A percentile compares a stretch with the other conserved stretches of the same genome.
phyloP scores from a whole-genome alignment of 2,797 vertebrate genomes.

The Eurystomus glaucurus region DNA sequence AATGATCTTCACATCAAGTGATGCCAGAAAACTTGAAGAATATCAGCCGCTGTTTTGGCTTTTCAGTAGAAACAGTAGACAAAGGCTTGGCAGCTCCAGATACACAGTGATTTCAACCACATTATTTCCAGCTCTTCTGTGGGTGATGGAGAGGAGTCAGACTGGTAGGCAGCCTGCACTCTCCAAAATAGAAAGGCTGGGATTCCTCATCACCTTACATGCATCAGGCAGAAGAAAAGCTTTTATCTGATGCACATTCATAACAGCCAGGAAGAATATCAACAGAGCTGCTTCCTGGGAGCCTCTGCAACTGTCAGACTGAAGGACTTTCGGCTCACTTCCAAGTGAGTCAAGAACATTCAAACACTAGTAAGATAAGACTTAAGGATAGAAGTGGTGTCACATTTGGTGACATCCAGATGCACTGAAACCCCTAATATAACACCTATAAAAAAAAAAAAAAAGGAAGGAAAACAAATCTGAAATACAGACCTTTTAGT shows the following conservation, averaged over 20 bases:
- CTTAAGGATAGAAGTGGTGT: background rate
- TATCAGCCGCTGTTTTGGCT: background rate
- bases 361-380: accelerated
- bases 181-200: background rate
- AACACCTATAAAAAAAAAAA: background rate
- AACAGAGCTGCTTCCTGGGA: background rate
- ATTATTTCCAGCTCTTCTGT: background rate
- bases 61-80: background rate
- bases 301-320: background rate
- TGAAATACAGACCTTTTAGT: accelerated
- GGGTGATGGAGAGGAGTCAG: background rate
- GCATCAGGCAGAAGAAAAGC: background rate
- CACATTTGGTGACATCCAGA: background rate
- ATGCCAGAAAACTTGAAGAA: background rate
- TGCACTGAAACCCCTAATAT: background rate
- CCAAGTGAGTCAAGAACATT: background rate
- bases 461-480: background rate
- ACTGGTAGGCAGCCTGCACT: background rate
- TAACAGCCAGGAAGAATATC: background rate
- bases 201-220: background rate
- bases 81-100: background rate
- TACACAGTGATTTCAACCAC: background rate
- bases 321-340: background rate
- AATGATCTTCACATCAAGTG: background rate
- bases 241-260: background rate